phyloP scores from a whole-genome alignment of 2,113 vertebrate genomes.

The Upupa epops region DNA sequence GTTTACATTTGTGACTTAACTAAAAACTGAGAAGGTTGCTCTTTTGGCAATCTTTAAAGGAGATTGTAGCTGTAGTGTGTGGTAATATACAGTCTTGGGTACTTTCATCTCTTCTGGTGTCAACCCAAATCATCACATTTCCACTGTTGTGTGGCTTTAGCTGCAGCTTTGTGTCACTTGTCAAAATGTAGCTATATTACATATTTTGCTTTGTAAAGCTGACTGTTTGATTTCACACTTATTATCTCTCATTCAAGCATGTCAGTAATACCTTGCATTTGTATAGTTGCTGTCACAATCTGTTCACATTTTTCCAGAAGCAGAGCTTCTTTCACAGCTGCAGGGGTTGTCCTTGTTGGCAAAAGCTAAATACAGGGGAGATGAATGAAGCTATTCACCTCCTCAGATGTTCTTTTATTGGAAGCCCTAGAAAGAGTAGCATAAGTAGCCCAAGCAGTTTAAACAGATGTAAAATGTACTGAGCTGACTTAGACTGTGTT shows the following conservation, averaged over 20 bases:
- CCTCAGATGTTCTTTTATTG: conserved; percentile 15
- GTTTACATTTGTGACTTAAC: not conserved
- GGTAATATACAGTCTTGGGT: not conserved
- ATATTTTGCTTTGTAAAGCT: not conserved
- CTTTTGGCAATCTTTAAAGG: not conserved
- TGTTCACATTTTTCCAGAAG: not conserved
- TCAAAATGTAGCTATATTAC: not conserved
- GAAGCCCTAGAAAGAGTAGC: not conserved
- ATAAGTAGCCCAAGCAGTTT: not conserved
- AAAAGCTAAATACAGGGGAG: not conserved
- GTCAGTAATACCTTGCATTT: conserved; percentile 5
- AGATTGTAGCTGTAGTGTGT: not conserved
- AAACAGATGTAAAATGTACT: not conserved
- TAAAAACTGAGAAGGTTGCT: not conserved
- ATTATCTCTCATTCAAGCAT: not conserved
- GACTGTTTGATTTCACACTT: conserved; percentile 24
- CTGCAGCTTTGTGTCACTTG: not conserved
- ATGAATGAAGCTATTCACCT: not conserved
- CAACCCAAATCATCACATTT: not conserved
- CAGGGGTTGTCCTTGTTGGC: not conserved
- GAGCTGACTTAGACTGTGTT: not conserved
- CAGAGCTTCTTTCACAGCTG: conserved; percentile 22
- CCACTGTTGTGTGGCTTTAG: not conserved
- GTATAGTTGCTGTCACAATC: conserved; percentile 18
- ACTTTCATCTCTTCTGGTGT: not conserved